A percentile compares a stretch with the other conserved stretches of the same genome.
These are phyloP conservation scores for Apodemia duryi DNA, from an alignment of 2,888 invertebrate species.

Conservation along the genomic window DNA sequence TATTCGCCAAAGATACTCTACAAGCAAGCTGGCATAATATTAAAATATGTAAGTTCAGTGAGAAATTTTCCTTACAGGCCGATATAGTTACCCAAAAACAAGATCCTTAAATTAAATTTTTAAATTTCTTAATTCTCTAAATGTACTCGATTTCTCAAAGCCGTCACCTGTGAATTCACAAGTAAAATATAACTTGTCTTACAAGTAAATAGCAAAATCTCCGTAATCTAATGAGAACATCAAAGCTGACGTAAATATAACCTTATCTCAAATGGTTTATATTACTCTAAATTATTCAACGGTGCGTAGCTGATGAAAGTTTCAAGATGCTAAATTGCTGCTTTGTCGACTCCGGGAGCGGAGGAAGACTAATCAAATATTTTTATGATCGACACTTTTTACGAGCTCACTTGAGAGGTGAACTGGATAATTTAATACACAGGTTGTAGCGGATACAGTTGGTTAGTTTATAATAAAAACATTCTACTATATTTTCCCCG, in stretches of 20 bases:
- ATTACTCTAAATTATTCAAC: conserved; percentile 36
- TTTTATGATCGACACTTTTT: conserved; percentile 77
- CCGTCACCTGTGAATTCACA: not conserved
- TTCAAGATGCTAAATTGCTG: conserved; percentile 63
- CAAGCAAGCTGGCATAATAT: too few relatives aligned
- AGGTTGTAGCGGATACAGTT: not conserved
- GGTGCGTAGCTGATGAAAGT: conserved; percentile 59
- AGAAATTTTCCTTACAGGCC: too few relatives aligned
- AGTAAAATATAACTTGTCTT: not conserved
- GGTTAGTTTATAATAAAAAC: not conserved
- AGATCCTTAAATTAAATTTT: not conserved
- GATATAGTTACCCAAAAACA: not conserved
- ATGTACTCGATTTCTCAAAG: not conserved
- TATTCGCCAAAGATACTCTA: too few relatives aligned
- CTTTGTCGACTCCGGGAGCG: conserved; percentile 43
- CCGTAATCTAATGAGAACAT: not conserved
- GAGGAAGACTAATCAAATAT: conserved; percentile 72
- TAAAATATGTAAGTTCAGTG: too few relatives aligned
- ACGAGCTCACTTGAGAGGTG: conserved; percentile 54
- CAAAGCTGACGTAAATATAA: conserved; percentile 2
- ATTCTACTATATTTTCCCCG: too few relatives aligned
- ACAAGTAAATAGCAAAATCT: not conserved
- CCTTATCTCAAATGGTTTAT: conserved; percentile 11
- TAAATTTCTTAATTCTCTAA: not conserved
- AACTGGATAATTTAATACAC: conserved; percentile 24